Evolutionary conservation across 2,113 vertebrate genomes (phyloP).

Genomic region (Pyxicephalus adspersus): DNA sequence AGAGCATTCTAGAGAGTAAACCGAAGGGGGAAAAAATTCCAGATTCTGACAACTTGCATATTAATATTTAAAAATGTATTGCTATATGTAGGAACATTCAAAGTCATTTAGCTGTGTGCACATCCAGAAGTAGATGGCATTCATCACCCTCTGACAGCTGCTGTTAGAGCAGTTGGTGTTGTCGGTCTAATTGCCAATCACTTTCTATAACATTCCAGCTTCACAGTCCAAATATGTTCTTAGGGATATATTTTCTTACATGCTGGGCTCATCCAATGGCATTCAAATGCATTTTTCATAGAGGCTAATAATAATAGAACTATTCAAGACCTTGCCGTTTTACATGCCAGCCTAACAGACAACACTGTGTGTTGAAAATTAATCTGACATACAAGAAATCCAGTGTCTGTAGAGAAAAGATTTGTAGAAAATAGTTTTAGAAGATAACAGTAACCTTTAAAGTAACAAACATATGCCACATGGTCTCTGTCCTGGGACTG

Average conservation of each 20-base stretch:
- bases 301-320: constrained; percentile 38
- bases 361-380: constrained; percentile 2
- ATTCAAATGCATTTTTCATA: constrained; percentile 29
- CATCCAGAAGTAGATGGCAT: constrained; percentile 40
- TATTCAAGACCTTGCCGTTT: constrained; percentile 17
- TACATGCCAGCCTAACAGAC: constrained; percentile 1
- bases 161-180: constrained; percentile 33
- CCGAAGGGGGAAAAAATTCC: not conserved
- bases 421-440: not conserved
- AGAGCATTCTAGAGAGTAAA: not conserved
- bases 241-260: constrained; percentile 42
- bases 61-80: constrained; percentile 32
- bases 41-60: constrained; percentile 21
- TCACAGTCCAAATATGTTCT: constrained; percentile 39
- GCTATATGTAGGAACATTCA: constrained; percentile 27
- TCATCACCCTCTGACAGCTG: constrained; percentile 44
- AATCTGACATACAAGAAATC: constrained; percentile 15
- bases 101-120: constrained; percentile 30
- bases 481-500: too few relatives aligned
- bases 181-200: constrained; percentile 43
- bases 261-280: constrained; percentile 40
- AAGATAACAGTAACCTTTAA: not conserved
- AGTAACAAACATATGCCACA: not conserved
- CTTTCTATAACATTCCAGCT: constrained; percentile 49
- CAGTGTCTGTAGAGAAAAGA: not conserved